Percentiles rank a stretch among this genome's conserved stretches.
These are phyloP conservation scores for Anarrhichthys ocellatus DNA, from an alignment of 2,113 vertebrate genomes.

Conservation along the genomic window DNA sequence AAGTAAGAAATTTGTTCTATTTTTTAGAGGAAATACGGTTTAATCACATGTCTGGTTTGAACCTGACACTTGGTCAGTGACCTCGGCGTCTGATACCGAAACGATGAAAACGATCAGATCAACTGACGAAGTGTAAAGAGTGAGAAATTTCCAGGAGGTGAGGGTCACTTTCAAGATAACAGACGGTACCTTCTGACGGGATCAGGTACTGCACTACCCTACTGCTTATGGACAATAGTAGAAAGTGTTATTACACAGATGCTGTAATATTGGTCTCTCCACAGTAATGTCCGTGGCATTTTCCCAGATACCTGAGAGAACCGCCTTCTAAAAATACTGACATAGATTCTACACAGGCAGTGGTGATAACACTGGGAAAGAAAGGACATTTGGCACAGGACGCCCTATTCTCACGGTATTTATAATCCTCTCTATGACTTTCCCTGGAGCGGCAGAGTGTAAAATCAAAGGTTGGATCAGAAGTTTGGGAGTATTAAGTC, in stretches of 20 bases:
- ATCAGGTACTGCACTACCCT: no score
- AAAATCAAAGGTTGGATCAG: not conserved
- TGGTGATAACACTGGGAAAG: not conserved
- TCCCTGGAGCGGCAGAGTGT: not conserved
- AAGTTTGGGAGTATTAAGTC: not conserved
- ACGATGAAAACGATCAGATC: no score
- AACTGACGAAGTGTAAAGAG: no score
- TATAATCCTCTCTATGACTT: not conserved
- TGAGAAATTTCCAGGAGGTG: no score
- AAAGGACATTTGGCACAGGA: slow-evolving; percentile 1
- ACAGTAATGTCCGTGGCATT: not conserved
- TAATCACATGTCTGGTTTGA: no score
- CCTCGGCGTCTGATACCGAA: no score
- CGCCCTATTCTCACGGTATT: not conserved
- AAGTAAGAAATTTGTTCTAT: no score
- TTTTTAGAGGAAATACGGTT: no score
- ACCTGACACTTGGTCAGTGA: no score
- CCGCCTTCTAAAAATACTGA: not conserved
- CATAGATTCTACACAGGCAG: not conserved
- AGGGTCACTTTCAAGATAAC: no score
- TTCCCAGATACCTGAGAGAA: not conserved
- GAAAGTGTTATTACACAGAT: not conserved
- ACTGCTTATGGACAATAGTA: not conserved
- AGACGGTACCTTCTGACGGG: no score
- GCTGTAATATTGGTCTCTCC: not conserved